Evolutionary conservation across 2,888 invertebrate genomes (phyloP), one percentile per base, ranked within the genome.

Genomic region (Mesodorylaimus sp.): DNA sequence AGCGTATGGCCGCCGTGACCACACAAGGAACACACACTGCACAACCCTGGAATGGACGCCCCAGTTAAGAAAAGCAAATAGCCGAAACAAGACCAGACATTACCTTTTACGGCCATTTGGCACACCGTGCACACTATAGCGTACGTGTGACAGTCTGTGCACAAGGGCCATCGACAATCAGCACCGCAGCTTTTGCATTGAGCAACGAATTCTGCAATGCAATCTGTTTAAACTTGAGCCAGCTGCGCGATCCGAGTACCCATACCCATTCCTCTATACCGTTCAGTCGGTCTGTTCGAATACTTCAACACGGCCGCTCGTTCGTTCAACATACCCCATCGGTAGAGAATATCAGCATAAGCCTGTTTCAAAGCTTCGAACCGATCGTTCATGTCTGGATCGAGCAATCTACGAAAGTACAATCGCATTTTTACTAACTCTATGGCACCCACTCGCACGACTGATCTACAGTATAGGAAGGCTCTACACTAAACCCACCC

Each of bases 21-120:
- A 69, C 93, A 95, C 1, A 83, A 81, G 68, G 89, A 89, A 70
- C 93, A 95, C 91, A 91, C 93, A 26, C 86, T 83, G 70, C 93
- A 89, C 91, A 91, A 93, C 59, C 79, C 79, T 19, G 63, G 58
- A 53, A 70, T 68, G 43, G n/a, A n/a, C n/a, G n/a, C n/a, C n/a
- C n/a, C n/a, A n/a, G n/a, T n/a, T n/a, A n/a, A n/a, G n/a, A n/a
- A n/a, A n/a, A n/a, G n/a, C n/a, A n/a, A n/a, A n/a, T n/a, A n/a
- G n/a, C n/a, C n/a, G n/a, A n/a, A n/a, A n/a, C n/a, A n/a, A n/a
- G n/a, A n/a, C n/a, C n/a, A n/a, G n/a, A n/a, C n/a, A n/a, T n/a
- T n/a, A n/a, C n/a, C n/a, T n/a, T n/a, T n/a, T n/a, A n/a, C n/a
- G n/a, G n/a, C n/a, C n/a, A n/a, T n/a, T n/a, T n/a, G n/a, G n/a